A percentile compares a stretch with the other conserved stretches of the same genome.
These are phyloP conservation scores for Ametastegia equiseti DNA, from an alignment of 2,888 invertebrate genomes.

Conservation along the genomic window DNA sequence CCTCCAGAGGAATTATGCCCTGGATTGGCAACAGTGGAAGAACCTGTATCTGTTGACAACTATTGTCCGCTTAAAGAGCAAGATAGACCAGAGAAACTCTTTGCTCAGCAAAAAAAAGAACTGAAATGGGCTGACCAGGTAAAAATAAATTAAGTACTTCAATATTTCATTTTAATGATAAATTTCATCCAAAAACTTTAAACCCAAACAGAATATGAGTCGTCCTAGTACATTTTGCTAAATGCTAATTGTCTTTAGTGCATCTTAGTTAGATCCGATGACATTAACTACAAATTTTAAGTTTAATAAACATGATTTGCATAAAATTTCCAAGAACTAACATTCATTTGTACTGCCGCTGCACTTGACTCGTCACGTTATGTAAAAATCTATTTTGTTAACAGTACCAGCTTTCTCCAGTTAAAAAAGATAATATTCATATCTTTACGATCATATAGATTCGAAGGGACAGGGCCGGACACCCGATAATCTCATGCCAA, in stretches of 20 bases:
- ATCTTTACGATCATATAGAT: constrained; percentile 50
- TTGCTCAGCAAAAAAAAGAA: constrained; percentile 30
- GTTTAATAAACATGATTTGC: constrained; percentile 22
- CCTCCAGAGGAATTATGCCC: constrained; percentile 55
- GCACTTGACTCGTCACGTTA: constrained; percentile 16
- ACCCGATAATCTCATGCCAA: constrained; percentile 54
- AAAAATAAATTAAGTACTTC: constrained; percentile 31
- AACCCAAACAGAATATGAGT: constrained; percentile 7
- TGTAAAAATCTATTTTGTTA: constrained; percentile 18
- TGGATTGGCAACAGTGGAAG: constrained; percentile 31
- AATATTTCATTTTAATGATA: constrained; percentile 24
- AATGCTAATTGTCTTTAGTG: constrained; percentile 28
- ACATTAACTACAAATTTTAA: not conserved
- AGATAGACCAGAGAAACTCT: not conserved
- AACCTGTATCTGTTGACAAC: constrained; percentile 11
- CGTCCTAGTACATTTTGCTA: constrained; percentile 20
- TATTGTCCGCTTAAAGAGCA: not conserved
- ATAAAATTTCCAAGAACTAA: constrained; percentile 34
- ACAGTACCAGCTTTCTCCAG: constrained; percentile 17
- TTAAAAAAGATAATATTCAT: not conserved
- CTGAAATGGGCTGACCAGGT: constrained; percentile 61
- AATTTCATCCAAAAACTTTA: constrained; percentile 23
- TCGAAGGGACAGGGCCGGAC: constrained; percentile 53
- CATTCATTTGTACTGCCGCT: constrained; percentile 30
- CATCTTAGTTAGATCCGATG: constrained; percentile 9